Evolutionary conservation across 2,797 vertebrate genomes (phyloP).

Genomic region (Pangasius macronema): DNA sequence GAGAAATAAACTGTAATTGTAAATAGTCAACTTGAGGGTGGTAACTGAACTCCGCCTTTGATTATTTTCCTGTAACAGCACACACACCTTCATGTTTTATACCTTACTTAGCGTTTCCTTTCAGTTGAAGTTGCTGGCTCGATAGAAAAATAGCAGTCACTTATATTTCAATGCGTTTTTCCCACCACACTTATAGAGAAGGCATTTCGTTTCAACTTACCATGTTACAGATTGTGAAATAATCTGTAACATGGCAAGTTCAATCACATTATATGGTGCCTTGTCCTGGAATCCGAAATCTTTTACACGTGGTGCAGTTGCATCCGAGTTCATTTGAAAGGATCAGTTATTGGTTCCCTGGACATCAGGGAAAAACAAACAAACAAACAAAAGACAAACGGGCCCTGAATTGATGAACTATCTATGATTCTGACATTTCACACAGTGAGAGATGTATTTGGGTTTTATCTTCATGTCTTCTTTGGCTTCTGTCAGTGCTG

Average conservation of each 20-base stretch:
- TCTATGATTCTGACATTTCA: background rate
- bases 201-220: background rate
- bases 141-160: background rate
- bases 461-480: background rate
- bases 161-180: background rate
- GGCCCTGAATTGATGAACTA: background rate
- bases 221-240: too few species aligned
- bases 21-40: background rate
- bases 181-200: background rate
- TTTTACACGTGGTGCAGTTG: background rate
- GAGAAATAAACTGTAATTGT: too few species aligned
- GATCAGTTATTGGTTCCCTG: background rate
- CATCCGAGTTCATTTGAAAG: background rate
- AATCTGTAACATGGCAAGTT: background rate
- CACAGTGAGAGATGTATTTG: background rate
- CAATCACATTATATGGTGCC: background rate
- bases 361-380: background rate
- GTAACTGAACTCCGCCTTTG: background rate
- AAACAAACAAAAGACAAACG: background rate
- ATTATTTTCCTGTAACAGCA: background rate
- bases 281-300: background rate
- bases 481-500: background rate
- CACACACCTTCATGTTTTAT: background rate
- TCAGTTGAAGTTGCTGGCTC: background rate
- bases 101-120: background rate